Base-by-base conservation (phyloP, 2,797 vertebrate genomes). In the Cyprinodon diabolis region DNA sequence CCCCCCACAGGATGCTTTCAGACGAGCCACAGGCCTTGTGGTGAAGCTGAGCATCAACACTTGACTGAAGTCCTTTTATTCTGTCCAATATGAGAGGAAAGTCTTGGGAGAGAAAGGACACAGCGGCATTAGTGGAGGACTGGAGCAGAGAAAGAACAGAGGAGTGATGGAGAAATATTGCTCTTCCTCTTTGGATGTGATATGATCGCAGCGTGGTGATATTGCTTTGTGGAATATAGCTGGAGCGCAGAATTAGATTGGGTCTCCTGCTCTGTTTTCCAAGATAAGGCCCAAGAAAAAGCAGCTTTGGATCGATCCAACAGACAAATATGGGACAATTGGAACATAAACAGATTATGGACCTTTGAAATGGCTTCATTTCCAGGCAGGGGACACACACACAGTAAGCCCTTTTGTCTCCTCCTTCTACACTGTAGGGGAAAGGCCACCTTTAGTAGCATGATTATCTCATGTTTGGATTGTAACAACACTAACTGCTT, bases 221-320 rank as follows among this genome's bases (percentile, higher is more conserved):
- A 94, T 94, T 93, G 93, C 91, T 93, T 92, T 91, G 92, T 91
- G 90, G 92, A 90, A 93, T 92, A 94, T 93, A 93, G 90, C 89
- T 75, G 89, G 87, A 80, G 87, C 77, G 45, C 79, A 80, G 90
- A 92, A 94, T 94, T 94, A 91, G 91, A 94, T 94, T 90, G 86
- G 80, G 80, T 75, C 86, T 77, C 84, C 90, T 87, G 82, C 90
- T 83, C 88, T 76, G 83, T 82, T 87, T 82, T 84, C 89, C 73
- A 77, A 65, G 91, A 92, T 88, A 90, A 88, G 81, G 76, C 85
- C 84, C 62, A 47, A 74, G 88, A 82, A 90, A 92, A 91, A 94
- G 90, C 88, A 79, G 89, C 92, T 92, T 89, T 89, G 85, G 86
- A 94, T 94, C 89, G 91, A 94, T 93, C 92, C 74, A 67, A 30